Evolutionary conservation across 1,140 invertebrate genomes (phyloP), one percentile per base, ranked within the genome.

Genomic region (Magallana gigas): DNA sequence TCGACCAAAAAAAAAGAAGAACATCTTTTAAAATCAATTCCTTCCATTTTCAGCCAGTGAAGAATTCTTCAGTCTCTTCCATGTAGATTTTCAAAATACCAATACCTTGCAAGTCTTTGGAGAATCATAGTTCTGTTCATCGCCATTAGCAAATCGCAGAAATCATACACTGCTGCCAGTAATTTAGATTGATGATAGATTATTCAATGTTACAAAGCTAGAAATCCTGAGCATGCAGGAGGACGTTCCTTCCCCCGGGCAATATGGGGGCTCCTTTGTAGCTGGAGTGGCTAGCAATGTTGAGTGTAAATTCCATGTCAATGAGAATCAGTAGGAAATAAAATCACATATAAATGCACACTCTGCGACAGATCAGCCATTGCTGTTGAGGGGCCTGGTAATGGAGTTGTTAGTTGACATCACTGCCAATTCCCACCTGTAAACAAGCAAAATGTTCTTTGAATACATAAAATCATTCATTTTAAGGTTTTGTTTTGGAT

Each of bases 371-470:
- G 36, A 9, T 91, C 87, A 92, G 18, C 92, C 91, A 86, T 90
- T 91, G 6, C 88, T 88, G 85, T 93, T 93, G 14, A 89, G 84
- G 7, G 93, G 87, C 64, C 92, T 86, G 59, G 90, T 92, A 83
- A 93, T 94, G 29, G 86, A 92, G 85, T 93, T 94, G 88, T 94
- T 93, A 57, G 95, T 95, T 36, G 95, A 96, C 93, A 96, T 95
- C 83, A 94, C 93, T 86, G 93, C 91, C 18, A 96, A 92, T 87
- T 96, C 95, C 89, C 93, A 95, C 60, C 95, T 95, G 90, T 14
- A 93, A 76, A 71, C 36, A 59, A 82, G 36, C 36, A 48, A 48
- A 4, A 5, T 48, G 3, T 48, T 48, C 36, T 2, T 48, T 48
- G 3, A 48, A 48, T 48, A 48, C 3, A 48, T 48, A 48, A 48